Evolutionary conservation across 1,140 invertebrate genomes (phyloP).

Genomic region (Bombyx mori): DNA sequence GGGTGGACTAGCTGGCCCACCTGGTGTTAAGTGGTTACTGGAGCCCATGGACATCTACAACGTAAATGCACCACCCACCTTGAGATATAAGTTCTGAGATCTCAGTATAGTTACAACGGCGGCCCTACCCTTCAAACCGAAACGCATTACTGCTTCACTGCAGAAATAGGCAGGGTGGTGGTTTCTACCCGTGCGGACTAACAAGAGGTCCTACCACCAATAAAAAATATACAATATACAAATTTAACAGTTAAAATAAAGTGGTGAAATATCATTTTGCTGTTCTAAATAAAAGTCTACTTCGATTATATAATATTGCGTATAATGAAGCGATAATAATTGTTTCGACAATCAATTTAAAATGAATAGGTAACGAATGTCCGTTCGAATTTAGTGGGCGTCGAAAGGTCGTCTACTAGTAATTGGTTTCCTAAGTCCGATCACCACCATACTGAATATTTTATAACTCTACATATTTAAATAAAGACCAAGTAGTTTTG

Average conservation of each 20-base stretch:
- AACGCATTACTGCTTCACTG: too few species aligned
- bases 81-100: too few species aligned
- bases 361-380: conserved; percentile 1
- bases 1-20: too few species aligned
- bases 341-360: neutral
- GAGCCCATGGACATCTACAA: too few species aligned
- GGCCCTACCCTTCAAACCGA: too few species aligned
- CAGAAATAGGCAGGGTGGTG: too few species aligned
- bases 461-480: conserved; percentile 21
- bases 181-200: too few species aligned
- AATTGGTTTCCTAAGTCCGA: conserved; percentile 30
- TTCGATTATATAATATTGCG: neutral
- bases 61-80: too few species aligned
- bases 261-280: neutral
- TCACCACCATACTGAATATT: conserved; percentile 26
- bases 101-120: too few species aligned
- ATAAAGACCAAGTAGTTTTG: conserved; percentile 15
- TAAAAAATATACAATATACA: too few species aligned
- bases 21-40: too few species aligned
- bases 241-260: neutral
- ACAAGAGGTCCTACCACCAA: too few species aligned
- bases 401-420: conserved; percentile 21
- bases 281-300: neutral
- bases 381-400: conserved; percentile 7
- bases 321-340: neutral